Conservation (phyloP, 1,140 invertebrate species). For the Archivesica marissinica region DNA sequence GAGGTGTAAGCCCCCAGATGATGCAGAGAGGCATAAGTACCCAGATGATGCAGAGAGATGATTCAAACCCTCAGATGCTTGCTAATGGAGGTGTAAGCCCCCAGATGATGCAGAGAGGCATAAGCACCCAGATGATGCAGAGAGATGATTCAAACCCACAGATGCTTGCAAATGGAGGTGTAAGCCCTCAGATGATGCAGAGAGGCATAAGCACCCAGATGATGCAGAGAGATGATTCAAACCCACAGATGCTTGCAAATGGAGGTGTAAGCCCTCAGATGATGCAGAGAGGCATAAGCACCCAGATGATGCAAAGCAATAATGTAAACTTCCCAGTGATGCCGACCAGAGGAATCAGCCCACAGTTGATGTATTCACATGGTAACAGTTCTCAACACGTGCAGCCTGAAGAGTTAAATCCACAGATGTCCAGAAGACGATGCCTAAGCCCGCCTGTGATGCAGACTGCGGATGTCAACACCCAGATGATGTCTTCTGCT, state of each 20-base stretch:
- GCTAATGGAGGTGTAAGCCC: background rate
- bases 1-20: background rate
- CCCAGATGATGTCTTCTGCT: background rate
- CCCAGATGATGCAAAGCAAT: background rate
- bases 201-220: background rate
- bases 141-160: background rate
- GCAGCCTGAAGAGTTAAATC: background rate
- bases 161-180: background rate
- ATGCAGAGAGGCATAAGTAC: background rate
- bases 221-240: slow-evolving; percentile 39
- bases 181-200: slow-evolving; percentile 24
- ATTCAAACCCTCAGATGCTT: background rate
- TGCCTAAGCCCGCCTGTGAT: background rate
- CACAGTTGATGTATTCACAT: background rate
- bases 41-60: slow-evolving; percentile 16
- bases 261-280: background rate
- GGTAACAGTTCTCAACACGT: background rate
- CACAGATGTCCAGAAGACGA: background rate
- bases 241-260: background rate
- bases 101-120: background rate
- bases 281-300: background rate
- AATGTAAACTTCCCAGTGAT: background rate
- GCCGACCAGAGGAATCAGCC: background rate
- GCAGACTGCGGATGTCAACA: background rate
- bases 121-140: slow-evolving; percentile 21